Base-by-base conservation (phyloP, 2,113 vertebrate species). In the Nesogale talazaci region DNA sequence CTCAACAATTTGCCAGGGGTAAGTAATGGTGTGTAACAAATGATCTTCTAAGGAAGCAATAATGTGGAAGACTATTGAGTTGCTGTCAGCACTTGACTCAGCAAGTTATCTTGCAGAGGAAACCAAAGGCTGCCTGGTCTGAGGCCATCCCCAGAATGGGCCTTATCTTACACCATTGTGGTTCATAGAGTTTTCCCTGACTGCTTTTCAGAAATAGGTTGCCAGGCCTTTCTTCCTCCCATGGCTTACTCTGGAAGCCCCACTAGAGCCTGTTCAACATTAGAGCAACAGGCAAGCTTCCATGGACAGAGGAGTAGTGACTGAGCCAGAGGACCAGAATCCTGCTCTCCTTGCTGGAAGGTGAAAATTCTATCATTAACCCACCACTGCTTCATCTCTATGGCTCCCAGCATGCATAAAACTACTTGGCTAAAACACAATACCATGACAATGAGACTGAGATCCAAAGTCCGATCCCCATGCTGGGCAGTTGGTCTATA, bases 21-120 rank as follows among this genome's bases (percentile, higher is more conserved):
- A 46, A 25, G 36, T 59, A 27, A 86, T 57, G 59, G 72, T 0
- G 1, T 31, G 65, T 0, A 63, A n/a, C 36, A 38, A 87, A 38
- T 95, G 88, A 65, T 61, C 85, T 88, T 70, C 40, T 90, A 79
- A 90, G 81, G 78, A 94, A 90, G 56, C 36, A 9, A 22, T 56
- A 76, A 34, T 70, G 34, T 78, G n/a, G 57, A 88, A 94, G 65
- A 52, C 80, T 77, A 84, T 2, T 12, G 69, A 70, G 56, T 27
- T 40, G 29, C n/a, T 19, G 67, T 70, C 31, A 70, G 31, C 6
- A 27, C 31, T n/a, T n/a, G 15, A 69, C 67, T 69, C 69, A 70
- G 9, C 8, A 1, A 36, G 69, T 34, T 17, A 70, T 36, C n/a
- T 2, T 19, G 65, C n/a, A 34, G 2, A 34, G 17, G 17, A 34